These are phyloP conservation scores for Lasioglossum oenotherae DNA, from an alignment of 2,888 invertebrate species.

Conservation along the genomic window DNA sequence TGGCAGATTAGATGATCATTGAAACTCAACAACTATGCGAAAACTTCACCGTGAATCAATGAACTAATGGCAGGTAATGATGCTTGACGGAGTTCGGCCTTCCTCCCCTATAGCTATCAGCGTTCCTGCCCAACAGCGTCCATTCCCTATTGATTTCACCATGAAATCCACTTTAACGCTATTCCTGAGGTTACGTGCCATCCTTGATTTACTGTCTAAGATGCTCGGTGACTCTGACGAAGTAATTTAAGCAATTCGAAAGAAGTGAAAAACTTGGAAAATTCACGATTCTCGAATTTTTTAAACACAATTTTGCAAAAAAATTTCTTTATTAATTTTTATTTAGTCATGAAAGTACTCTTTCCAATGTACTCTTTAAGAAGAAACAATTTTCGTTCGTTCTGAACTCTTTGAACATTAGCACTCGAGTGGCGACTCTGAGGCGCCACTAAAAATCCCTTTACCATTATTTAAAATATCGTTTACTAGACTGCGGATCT, in stretches of 20 bases:
- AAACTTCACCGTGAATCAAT: slow-evolving; percentile 65
- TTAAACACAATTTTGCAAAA: background rate
- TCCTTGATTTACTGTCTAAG: slow-evolving; percentile 45
- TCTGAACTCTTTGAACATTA: too few relatives aligned
- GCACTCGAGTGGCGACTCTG: too few relatives aligned
- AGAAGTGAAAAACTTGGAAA: background rate
- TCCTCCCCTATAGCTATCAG: slow-evolving; percentile 48
- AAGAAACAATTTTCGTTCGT: background rate
- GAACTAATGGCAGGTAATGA: slow-evolving; percentile 66
- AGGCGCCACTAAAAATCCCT: too few relatives aligned
- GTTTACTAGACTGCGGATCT: too few relatives aligned
- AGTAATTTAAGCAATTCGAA: slow-evolving; percentile 48
- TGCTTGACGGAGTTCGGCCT: slow-evolving; percentile 61
- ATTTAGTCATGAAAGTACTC: background rate
- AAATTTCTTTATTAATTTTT: background rate
- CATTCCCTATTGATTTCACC: slow-evolving; percentile 61
- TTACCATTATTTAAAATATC: too few relatives aligned
- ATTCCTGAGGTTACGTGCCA: slow-evolving; percentile 56
- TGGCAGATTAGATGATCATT: slow-evolving; percentile 16
- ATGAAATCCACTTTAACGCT: slow-evolving; percentile 65
- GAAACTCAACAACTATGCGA: slow-evolving; percentile 58
- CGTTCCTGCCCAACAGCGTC: slow-evolving; percentile 45
- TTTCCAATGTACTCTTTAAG: background rate
- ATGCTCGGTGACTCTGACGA: slow-evolving; percentile 45
- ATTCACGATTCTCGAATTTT: background rate